Conservation (phyloP, 30 jellyfish, hydroid and myxozoan genomes). For the Cassiopea andromeda region DNA sequence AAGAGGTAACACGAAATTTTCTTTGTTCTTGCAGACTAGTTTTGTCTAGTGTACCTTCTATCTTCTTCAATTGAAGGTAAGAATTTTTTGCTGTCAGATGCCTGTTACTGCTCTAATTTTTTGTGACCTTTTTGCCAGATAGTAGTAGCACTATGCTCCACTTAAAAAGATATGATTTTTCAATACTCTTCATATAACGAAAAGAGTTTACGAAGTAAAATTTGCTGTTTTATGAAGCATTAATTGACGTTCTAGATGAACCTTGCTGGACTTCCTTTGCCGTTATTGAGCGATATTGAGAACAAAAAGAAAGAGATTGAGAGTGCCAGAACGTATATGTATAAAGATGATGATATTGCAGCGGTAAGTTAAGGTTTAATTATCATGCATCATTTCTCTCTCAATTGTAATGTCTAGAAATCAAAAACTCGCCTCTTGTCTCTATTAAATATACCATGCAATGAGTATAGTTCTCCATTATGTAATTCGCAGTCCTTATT, state of each 20-base stretch:
- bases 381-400: background rate
- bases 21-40: too few relatives aligned
- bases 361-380: constrained; percentile 55
- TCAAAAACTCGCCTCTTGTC: background rate
- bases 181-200: background rate
- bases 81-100: too few relatives aligned
- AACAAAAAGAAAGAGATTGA: constrained; percentile 71
- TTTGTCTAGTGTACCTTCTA: too few relatives aligned
- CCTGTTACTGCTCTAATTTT: too few relatives aligned
- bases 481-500: too few relatives aligned
- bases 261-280: constrained; percentile 81
- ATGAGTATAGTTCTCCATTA: too few relatives aligned
- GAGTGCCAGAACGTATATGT: constrained; percentile 74
- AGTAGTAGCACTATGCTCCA: too few relatives aligned
- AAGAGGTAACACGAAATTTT: constrained; percentile 68
- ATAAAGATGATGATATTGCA: constrained; percentile 95
- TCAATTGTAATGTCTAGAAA: background rate
- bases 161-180: too few relatives aligned
- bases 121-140: too few relatives aligned
- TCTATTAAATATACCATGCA: too few relatives aligned
- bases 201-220: background rate
- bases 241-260: constrained; percentile 54
- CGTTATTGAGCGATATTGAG: constrained; percentile 68
- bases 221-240: background rate
- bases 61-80: too few relatives aligned